These are phyloP conservation scores for Lepidocyrtinus sp. DNA, from an alignment of 2,888 invertebrate genomes.

Conservation along the genomic window DNA sequence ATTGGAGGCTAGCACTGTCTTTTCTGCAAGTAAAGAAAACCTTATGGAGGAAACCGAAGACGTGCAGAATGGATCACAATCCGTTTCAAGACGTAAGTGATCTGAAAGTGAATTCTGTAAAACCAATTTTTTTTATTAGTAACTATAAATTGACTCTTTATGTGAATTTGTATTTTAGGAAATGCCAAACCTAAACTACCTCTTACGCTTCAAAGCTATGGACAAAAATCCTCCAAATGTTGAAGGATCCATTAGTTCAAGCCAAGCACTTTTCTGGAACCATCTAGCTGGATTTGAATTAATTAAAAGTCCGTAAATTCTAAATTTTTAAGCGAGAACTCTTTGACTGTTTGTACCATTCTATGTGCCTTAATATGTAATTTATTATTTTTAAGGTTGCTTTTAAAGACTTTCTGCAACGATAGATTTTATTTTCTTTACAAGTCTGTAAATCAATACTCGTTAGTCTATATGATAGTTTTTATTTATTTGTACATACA, in stretches of 20 bases:
- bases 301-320: background rate
- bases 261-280: background rate
- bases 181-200: conserved; percentile 55
- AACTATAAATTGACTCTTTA: background rate
- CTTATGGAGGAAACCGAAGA: conserved; percentile 28
- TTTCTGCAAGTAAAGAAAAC: conserved; percentile 45
- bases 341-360: conserved; percentile 52
- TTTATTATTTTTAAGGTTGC: conserved; percentile 33
- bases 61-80: conserved; percentile 32
- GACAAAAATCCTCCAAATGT: conserved; percentile 62
- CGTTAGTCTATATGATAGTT: too few relatives aligned
- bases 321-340: background rate
- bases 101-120: too few relatives aligned
- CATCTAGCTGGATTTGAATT: background rate
- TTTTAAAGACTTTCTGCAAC: conserved; percentile 11
- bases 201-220: conserved; percentile 49
- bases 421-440: background rate
- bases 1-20: conserved; percentile 27
- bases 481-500: too few relatives aligned
- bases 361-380: conserved; percentile 56
- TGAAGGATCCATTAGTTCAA: too few relatives aligned
- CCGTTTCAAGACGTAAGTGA: conserved; percentile 44
- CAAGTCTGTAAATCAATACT: conserved; percentile 37
- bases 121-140: too few relatives aligned
- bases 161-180: conserved; percentile 28